phyloP scores from a whole-genome alignment of 2,113 vertebrate genomes.

The Tetrax tetrax region DNA sequence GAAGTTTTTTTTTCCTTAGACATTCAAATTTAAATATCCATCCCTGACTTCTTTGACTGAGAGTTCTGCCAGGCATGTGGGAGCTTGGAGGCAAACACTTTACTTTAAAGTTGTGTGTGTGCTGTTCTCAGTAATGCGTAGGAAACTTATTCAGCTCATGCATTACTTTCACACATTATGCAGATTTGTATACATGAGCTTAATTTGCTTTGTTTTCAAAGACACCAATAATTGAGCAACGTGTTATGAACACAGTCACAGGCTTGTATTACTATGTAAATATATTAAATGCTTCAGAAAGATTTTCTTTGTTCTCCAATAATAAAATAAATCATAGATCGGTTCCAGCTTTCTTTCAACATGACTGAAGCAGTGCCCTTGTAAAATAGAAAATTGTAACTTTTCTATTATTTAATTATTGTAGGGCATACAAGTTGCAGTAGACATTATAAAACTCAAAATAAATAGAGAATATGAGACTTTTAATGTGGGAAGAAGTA shows the following conservation, averaged over 20 bases:
- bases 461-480: neutral
- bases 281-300: neutral
- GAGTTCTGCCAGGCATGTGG: neutral
- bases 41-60: neutral
- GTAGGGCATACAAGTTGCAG: neutral
- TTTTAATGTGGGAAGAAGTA: neutral
- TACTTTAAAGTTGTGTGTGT: neutral
- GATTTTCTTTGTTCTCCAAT: neutral
- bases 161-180: neutral
- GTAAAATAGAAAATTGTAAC: neutral
- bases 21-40: neutral
- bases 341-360: neutral
- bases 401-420: neutral
- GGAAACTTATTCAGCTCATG: neutral
- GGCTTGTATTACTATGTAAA: neutral
- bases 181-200: neutral
- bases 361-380: neutral
- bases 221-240: neutral
- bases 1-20: neutral
- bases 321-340: neutral
- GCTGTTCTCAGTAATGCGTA: neutral
- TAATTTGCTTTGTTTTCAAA: conserved; percentile 35
- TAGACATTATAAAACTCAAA: neutral
- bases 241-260: neutral
- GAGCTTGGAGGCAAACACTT: neutral